Conservation (phyloP, 2,113 vertebrate species). For the Dipodomys spectabilis region DNA sequence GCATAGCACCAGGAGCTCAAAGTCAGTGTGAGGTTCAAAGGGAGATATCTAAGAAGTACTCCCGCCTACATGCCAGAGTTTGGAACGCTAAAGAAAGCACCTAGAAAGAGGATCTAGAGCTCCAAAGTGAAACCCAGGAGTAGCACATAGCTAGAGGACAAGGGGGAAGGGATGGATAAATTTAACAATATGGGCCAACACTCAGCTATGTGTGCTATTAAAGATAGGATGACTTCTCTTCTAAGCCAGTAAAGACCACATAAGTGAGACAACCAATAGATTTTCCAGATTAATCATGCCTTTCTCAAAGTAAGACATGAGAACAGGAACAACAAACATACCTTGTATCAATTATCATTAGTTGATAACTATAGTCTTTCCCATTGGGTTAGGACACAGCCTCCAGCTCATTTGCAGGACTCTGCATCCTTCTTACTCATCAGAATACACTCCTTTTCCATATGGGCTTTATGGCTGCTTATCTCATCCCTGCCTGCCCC, state of each 20-base stretch:
- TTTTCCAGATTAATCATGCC: not conserved
- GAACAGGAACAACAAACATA: not conserved
- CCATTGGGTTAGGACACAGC: not conserved
- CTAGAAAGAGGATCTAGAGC: too few species aligned
- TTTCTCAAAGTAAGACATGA: constrained; percentile 28
- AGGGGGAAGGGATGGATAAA: not conserved
- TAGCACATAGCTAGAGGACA: not conserved
- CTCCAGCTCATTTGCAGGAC: not conserved
- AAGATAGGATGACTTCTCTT: not conserved
- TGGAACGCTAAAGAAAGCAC: too few species aligned
- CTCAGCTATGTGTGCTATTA: not conserved
- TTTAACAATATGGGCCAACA: not conserved
- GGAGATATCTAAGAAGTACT: too few species aligned
- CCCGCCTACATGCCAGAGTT: too few species aligned
- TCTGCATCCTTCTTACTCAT: not conserved
- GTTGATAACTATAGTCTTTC: not conserved
- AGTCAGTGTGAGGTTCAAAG: too few species aligned
- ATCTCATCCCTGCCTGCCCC: not conserved
- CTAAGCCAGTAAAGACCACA: not conserved
- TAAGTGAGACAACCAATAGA: not conserved
- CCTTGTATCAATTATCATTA: too few species aligned
- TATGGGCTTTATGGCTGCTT: not conserved
- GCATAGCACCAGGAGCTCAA: too few species aligned
- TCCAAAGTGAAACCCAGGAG: not conserved
- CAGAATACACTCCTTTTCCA: not conserved